A percentile compares a stretch with the other conserved stretches of the same genome.
Conservation (phyloP, 2,797 vertebrate species). For the Benthosema pterotum region DNA sequence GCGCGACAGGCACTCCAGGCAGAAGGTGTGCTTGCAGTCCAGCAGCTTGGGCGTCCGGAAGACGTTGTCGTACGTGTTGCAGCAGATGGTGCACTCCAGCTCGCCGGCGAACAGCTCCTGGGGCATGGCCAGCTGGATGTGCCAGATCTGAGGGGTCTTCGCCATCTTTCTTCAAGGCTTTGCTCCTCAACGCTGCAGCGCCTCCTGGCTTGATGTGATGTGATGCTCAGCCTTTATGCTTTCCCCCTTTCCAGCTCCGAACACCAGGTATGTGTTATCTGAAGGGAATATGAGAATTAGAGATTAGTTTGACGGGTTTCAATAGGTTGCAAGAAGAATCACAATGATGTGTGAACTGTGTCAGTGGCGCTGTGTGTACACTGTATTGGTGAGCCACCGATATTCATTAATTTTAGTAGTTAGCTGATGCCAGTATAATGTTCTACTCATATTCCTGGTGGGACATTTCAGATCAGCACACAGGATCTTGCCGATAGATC, state of each 20-base stretch:
- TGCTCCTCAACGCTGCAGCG: background rate
- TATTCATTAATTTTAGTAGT: no score
- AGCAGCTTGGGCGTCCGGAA: constrained; percentile 95
- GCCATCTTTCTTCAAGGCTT: constrained; percentile 81
- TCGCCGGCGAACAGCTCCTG: constrained; percentile 43
- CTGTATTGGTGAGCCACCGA: no score
- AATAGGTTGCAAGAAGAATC: background rate
- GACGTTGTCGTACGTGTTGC: constrained; percentile 91
- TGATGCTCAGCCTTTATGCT: background rate
- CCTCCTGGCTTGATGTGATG: constrained; percentile 7
- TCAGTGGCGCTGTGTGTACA: no score
- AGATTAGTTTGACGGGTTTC: constrained; percentile 33
- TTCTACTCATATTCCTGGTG: no score
- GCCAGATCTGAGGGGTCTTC: constrained; percentile 78
- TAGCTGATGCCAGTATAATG: no score
- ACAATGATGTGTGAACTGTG: no score
- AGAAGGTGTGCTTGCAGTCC: constrained; percentile 93
- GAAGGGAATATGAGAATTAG: constrained; percentile 25
- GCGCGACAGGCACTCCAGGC: constrained; percentile 94
- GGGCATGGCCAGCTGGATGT: constrained; percentile 49
- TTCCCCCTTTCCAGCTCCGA: background rate
- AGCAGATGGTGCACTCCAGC: constrained; percentile 95
- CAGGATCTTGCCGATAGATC: no score
- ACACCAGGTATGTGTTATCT: constrained; percentile 27
- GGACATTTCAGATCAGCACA: no score